Evolutionary conservation across 1,140 invertebrate species (phyloP), one percentile per base, ranked within the genome.

Genomic region (Heliconius melpomene): DNA sequence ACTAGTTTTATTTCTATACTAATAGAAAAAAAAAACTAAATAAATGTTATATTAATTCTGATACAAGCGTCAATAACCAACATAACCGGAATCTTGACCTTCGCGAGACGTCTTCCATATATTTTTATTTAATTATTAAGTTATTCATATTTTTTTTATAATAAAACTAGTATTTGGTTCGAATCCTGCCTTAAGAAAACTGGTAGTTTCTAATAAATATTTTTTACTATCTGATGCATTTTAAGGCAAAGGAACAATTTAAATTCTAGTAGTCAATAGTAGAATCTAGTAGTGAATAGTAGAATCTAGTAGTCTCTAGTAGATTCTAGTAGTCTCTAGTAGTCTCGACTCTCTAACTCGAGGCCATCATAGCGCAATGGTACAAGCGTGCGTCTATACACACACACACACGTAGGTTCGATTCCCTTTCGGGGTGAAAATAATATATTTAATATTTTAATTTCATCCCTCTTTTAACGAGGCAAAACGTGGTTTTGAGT

Each of bases 21-120:
- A 46, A 16, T 46, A 46, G 13, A 5, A 46, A 46, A 46, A 11
- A 46, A 46, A 16, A 46, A 20, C 52, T n/a, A 54, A 60, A 60
- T 13, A 26, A 23, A 60, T 60, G n/a, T 16, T 29, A 66, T 66
- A 13, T 26, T 13, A 60, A 23, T 9, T 23, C 57, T 60, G 8
- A 9, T 60, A n/a, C 9, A n/a, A 60, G 9, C 57, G 57, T 23
- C 57, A 13, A 26, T 11, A 23, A n/a, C 3, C n/a, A n/a, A 60
- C n/a, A n/a, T n/a, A 66, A 66, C 60, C 54, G 54, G 54, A 23
- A n/a, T 60, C 20, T 60, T 60, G 54, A 60, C 54, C 54, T 60
- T 60, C 54, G 7, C n/a, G 8, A 23, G 20, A 60, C 54, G 54
- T 60, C 54, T 60, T 26, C 54, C 7, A 23, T 60, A 60, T 23